These are phyloP conservation scores for Taphrorychus bicolor DNA, from an alignment of 2,888 invertebrate genomes.

Conservation along the genomic window DNA sequence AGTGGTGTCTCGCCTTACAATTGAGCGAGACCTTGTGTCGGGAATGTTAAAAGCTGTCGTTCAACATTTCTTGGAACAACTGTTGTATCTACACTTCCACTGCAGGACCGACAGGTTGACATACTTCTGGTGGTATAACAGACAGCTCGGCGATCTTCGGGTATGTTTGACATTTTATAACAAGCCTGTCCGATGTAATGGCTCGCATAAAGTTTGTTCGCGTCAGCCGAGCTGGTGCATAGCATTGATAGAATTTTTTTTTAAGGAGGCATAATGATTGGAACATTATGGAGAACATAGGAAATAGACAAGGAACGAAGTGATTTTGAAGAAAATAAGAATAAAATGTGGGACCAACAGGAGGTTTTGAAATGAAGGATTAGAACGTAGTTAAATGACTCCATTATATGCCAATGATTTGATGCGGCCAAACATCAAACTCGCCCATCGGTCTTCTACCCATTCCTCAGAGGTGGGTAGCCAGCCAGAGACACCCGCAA, in stretches of 20 bases:
- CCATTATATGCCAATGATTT: slow-evolving; percentile 51
- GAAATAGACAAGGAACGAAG: too few species aligned
- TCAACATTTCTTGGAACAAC: neutral
- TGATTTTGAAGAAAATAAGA: too few species aligned
- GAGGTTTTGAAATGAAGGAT: neutral
- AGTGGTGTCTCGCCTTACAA: slow-evolving; percentile 47
- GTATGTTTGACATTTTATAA: neutral
- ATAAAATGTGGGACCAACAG: too few species aligned
- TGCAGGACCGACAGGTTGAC: slow-evolving; percentile 56
- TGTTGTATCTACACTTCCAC: slow-evolving; percentile 42
- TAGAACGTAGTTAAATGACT: neutral
- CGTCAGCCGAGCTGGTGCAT: slow-evolving; percentile 33
- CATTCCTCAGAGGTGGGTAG: slow-evolving; percentile 35
- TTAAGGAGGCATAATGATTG: too few species aligned
- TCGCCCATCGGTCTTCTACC: slow-evolving; percentile 59
- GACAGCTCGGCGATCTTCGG: slow-evolving; percentile 28
- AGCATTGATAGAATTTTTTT: neutral
- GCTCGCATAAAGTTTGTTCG: too few species aligned
- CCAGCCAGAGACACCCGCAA: slow-evolving; percentile 61
- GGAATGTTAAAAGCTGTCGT: neutral
- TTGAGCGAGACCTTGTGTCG: slow-evolving; percentile 26
- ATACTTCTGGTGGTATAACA: slow-evolving; percentile 43
- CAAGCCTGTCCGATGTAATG: too few species aligned
- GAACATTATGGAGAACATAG: too few species aligned
- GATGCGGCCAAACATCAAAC: slow-evolving; percentile 53